Evolutionary conservation across 2,888 invertebrate genomes (phyloP).

Genomic region (Oxytorus armatus): DNA sequence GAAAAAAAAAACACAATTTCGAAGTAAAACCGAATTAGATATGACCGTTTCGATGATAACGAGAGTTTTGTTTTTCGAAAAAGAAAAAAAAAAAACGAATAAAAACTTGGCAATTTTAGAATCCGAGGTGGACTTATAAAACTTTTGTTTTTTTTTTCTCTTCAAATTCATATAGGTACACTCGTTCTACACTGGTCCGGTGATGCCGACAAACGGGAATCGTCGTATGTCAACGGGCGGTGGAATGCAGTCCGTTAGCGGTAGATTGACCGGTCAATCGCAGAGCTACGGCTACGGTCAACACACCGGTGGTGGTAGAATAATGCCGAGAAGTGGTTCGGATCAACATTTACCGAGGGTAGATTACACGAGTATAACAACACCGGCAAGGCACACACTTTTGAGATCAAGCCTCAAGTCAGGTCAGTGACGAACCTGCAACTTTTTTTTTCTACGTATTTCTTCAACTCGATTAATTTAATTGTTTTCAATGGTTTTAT

Average conservation of each 20-base stretch:
- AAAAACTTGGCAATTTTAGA: slow-evolving; percentile 8
- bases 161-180: slow-evolving; percentile 87
- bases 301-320: slow-evolving; percentile 85
- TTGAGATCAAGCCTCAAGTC: slow-evolving; percentile 93
- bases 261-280: slow-evolving; percentile 84
- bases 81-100: slow-evolving; percentile 16
- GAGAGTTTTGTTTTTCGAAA: too few species aligned
- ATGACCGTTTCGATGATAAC: slow-evolving; percentile 33
- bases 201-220: slow-evolving; percentile 84
- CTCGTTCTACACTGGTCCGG: slow-evolving; percentile 90
- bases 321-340: slow-evolving; percentile 94
- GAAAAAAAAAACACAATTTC: neutral
- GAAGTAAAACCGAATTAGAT: neutral
- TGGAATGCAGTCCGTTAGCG: slow-evolving; percentile 84
- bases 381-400: slow-evolving; percentile 91
- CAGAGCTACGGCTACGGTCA: slow-evolving; percentile 85
- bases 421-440: slow-evolving; percentile 77
- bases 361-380: slow-evolving; percentile 91
- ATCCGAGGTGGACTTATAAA: slow-evolving; percentile 36
- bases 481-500: too few species aligned
- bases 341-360: slow-evolving; percentile 96
- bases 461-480: too few species aligned
- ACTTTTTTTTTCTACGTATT: too few species aligned
- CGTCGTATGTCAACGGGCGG: slow-evolving; percentile 90
- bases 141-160: slow-evolving; percentile 47